Conservation (phyloP, 2,888 invertebrate species). For the Philopedon plagiatum region DNA sequence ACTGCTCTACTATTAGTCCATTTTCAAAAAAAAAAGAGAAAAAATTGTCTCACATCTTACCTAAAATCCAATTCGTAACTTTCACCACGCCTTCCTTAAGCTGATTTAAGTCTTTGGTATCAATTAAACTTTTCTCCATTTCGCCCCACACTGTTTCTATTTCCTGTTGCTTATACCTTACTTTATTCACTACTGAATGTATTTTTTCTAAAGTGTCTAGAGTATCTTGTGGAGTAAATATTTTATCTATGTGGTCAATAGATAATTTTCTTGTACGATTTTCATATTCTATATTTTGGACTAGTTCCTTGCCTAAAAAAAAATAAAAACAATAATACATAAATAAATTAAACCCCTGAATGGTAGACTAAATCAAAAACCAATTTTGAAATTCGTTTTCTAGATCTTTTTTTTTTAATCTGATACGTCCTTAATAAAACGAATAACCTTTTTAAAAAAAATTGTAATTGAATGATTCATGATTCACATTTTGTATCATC, state of each 20-base stretch:
- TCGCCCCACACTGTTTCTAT: conserved; percentile 75
- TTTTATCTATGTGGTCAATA: conserved; percentile 65
- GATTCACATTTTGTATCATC: too few relatives aligned
- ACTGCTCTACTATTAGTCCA: too few relatives aligned
- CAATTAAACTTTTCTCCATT: conserved; percentile 73
- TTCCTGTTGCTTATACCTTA: conserved; percentile 74
- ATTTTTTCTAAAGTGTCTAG: conserved; percentile 74
- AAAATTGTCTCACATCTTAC: too few relatives aligned
- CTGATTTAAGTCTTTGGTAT: conserved; percentile 74
- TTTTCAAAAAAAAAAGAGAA: too few relatives aligned
- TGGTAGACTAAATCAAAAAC: too few relatives aligned
- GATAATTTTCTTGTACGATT: conserved; percentile 66
- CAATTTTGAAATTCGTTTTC: too few relatives aligned
- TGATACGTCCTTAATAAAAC: too few relatives aligned
- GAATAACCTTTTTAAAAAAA: too few relatives aligned
- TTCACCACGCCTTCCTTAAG: conserved; percentile 78
- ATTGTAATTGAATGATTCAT: too few relatives aligned
- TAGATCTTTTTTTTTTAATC: too few relatives aligned
- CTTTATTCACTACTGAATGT: conserved; percentile 72
- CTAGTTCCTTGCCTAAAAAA: conserved; percentile 66
- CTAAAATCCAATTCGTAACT: conserved; percentile 83
- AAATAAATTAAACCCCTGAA: too few relatives aligned
- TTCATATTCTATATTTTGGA: conserved; percentile 67
- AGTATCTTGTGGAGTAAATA: conserved; percentile 74
- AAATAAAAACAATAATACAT: too few relatives aligned